Base-by-base conservation (phyloP, 2,888 invertebrate species). In the Sarcophaga carnaria region DNA sequence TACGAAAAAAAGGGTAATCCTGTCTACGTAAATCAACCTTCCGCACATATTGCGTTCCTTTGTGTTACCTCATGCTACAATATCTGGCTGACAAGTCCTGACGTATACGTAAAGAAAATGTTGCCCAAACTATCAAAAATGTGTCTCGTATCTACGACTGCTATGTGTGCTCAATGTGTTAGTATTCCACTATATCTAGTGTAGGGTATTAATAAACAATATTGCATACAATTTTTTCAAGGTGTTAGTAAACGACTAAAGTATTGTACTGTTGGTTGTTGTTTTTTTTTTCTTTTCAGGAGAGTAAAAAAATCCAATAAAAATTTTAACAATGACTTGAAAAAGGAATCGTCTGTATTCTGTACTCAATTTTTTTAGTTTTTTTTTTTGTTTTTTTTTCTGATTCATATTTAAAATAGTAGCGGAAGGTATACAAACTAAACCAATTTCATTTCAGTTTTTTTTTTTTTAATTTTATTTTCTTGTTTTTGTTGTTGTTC, bases 361-460 rank as follows among this genome's bases (percentile, higher is more conserved):
- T 12, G 4, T 54, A 17, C 54, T 54, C 17, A 22, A 22, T 22
- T 22, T 22, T 22, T 22, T 22, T 22, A 1, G 22, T 4, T 0
- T 37, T 37, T 37, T 37, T 1, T 37, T 70, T 25, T 69, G n/a
- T 14, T 20, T 54, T 20, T 12, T 5, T 25, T 64, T 27, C 49
- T 54, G 66, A 54, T 17, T 54, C 54, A 54, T 54, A 54, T 54
- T 54, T 14, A 22, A 66, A 66, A 66, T 47, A 66, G 54, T 66
- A 66, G 76, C 76, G 66, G 37, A 76, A 76, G 76, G 49, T 76
- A 66, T 37, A 59, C 66, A 76, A 76, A 59, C 54, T 54, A 54
- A 83, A 83, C 72, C 72, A 72, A 77, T 49, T 54, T 54, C 17
- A 54, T 3, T 37, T 47, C 14, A 69, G 4, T 25, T 60, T 74